Evolutionary conservation across 2,888 invertebrate species (phyloP), one percentile per base, ranked within the genome.

Genomic region (Troglohyphantes excavatus): DNA sequence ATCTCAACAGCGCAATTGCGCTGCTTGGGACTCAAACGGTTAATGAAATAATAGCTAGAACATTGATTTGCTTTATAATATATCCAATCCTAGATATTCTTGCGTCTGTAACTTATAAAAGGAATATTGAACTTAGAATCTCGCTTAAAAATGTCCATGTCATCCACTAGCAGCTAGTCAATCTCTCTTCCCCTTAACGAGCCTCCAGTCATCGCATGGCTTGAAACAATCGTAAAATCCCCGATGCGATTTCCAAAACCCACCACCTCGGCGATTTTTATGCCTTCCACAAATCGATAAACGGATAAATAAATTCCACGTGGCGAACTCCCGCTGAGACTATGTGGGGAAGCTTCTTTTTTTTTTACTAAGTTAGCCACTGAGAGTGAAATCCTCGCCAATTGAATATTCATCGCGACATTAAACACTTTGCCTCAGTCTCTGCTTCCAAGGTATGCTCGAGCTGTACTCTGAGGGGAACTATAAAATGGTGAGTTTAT

Each of bases 331-430:
- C 84, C 33, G 67, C 21, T 26, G 84, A 19, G 75, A 29, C 19
- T 13, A 53, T 26, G 65, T 53, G 53, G 84, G 65, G 75, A 67
- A 67, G 63, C 63, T 26, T 27, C 33, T 23, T 46, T 63, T 53
- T 27, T 65, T 63, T 27, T 84, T 17, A 61, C 73, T 63, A 84
- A 84, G 84, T 43, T 84, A n/a, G 73, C 75, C 75, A 84, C 75
- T n/a, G 53, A 43, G 63, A 63, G 65, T 61, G 63, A 11, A 39
- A 53, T n/a, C 53, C 17, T 53, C 53, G n/a, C 53, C 53, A 53
- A 43, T 53, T 84, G 84, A 84, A 84, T 84, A 84, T 84, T 84
- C 84, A 84, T 84, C 33, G 46, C 26, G 9, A 59, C 65, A 46
- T 67, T 79, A 75, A 84, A 65, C 72, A 61, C 73, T 82, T 82